Evolutionary conservation across 2,113 vertebrate genomes (phyloP), one percentile per base, ranked within the genome.

Genomic region (Takifugu bimaculatus): DNA sequence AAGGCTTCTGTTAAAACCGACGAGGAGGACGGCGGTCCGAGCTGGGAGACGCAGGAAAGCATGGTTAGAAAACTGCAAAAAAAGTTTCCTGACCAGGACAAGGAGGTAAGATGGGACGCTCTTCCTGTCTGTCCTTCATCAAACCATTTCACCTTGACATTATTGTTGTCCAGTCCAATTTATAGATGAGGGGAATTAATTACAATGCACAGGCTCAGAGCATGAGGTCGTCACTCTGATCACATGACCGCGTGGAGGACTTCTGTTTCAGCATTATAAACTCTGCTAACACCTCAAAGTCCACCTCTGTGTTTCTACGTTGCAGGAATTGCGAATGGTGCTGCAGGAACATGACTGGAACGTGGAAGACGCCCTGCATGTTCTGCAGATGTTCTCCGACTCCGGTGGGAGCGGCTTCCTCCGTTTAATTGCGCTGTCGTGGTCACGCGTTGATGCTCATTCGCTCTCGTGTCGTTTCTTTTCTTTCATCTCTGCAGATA

Each of bases 271-370:
- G 20, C 20, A 3, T 39, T 39, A 6, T 39, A 39, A 39, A 39
- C 7, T 9, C 5, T 7, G 13, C 15, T n/a, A 5, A 3, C 13
- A 1, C 12, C 45, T 5, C n/a, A n/a, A 48, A 1, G 14, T 15
- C 4, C 2, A 14, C 45, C 5, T 25, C 15, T 50, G 39, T 13
- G 11, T 54, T 57, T 25, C 15, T 50, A 25, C 5, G 11, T 54
- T 57, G 54, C 77, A 99, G 97, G 94, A 96, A 71, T 88, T 98
- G 70, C 91, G 93, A 71, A 87, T 92, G 48, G 93, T 98, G 35
- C 93, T 98, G 68, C 85, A 92, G 71, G 93, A 96, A 44, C 96
- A 98, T 64, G 90, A 96, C 59, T 99, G 95, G 95, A 91, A 94
- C 68, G 92, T 88, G 70, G 84, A 90, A 13, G 93, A 96, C 68